Conservation (phyloP, 2,113 vertebrate species). For the Planiliza haematocheilus region DNA sequence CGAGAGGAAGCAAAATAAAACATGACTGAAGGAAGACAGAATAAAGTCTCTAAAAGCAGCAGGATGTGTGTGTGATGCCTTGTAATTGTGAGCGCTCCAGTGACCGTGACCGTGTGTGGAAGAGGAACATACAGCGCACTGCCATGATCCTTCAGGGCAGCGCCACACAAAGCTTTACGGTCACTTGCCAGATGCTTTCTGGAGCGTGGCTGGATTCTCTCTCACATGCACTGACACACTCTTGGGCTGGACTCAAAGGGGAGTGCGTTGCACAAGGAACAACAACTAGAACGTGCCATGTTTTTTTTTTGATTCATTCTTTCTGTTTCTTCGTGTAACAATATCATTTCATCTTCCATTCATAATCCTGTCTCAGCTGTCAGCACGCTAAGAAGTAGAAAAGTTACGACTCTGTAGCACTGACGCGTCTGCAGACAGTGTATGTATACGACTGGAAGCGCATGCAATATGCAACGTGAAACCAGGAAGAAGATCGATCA, state of each 20-base stretch:
- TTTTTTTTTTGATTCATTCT: slow-evolving; percentile 3
- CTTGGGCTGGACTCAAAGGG: neutral
- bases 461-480: slow-evolving; percentile 19
- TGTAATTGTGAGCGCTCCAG: slow-evolving; percentile 4
- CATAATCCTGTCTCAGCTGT: slow-evolving; percentile 9
- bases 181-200: slow-evolving; percentile 47
- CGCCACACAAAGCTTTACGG: slow-evolving; percentile 47
- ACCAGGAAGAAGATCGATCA: slow-evolving; percentile 44
- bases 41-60: slow-evolving; percentile 10
- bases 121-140: neutral
- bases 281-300: neutral
- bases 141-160: slow-evolving; percentile 37
- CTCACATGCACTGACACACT: slow-evolving; percentile 3
- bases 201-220: slow-evolving; percentile 23
- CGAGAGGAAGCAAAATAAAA: neutral
- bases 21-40: slow-evolving; percentile 3
- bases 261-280: neutral
- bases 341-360: slow-evolving; percentile 21
- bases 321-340: slow-evolving; percentile 8
- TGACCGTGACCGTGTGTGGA: neutral
- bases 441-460: neutral
- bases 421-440: no score
- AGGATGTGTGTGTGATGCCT: slow-evolving; percentile 19
- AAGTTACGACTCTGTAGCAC: no score
- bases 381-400: neutral